A percentile compares a stretch with the other conserved stretches of the same genome.
Evolutionary conservation across 2,797 vertebrate genomes (phyloP).

Genomic region (Syngnathus rostellatus): DNA sequence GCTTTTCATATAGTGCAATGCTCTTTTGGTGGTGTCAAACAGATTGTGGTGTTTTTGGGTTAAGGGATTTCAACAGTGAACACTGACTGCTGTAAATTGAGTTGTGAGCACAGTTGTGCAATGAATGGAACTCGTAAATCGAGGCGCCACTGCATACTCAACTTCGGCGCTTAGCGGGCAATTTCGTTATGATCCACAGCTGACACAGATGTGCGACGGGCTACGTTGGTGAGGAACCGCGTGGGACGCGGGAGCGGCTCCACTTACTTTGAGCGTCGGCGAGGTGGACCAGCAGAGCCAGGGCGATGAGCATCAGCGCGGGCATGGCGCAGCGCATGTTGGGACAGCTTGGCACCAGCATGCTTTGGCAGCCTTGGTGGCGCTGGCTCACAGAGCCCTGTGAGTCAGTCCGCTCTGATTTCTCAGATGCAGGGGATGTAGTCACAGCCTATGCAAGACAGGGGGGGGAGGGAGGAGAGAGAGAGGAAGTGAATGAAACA

Average conservation of each 20-base stretch:
- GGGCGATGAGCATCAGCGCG: conserved; percentile 69
- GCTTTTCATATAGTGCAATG: too few relatives aligned
- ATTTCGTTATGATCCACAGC: too few relatives aligned
- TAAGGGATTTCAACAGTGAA: too few relatives aligned
- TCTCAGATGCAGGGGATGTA: conserved; percentile 77
- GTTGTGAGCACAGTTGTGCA: too few relatives aligned
- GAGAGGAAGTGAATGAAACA: conserved; percentile 66
- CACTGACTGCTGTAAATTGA: too few relatives aligned
- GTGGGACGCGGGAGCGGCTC: conserved; percentile 10
- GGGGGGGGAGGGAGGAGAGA: conserved; percentile 28
- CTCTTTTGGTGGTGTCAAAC: too few relatives aligned
- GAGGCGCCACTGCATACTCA: too few relatives aligned
- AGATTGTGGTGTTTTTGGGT: too few relatives aligned
- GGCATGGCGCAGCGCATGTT: conserved; percentile 81
- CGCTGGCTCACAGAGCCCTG: conserved; percentile 79
- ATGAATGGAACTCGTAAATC: too few relatives aligned
- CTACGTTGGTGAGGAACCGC: not conserved
- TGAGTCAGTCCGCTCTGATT: conserved; percentile 76
- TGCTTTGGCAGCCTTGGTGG: conserved; percentile 76
- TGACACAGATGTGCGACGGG: too few relatives aligned
- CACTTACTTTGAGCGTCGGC: conserved; percentile 88
- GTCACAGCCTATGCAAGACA: conserved; percentile 79
- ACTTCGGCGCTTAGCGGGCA: too few relatives aligned
- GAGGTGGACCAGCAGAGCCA: conserved; percentile 75
- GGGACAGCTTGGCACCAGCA: conserved; percentile 84